Evolutionary conservation across 2,797 vertebrate genomes (phyloP), one percentile per base, ranked within the genome.

Genomic region (Phataginus tricuspis): DNA sequence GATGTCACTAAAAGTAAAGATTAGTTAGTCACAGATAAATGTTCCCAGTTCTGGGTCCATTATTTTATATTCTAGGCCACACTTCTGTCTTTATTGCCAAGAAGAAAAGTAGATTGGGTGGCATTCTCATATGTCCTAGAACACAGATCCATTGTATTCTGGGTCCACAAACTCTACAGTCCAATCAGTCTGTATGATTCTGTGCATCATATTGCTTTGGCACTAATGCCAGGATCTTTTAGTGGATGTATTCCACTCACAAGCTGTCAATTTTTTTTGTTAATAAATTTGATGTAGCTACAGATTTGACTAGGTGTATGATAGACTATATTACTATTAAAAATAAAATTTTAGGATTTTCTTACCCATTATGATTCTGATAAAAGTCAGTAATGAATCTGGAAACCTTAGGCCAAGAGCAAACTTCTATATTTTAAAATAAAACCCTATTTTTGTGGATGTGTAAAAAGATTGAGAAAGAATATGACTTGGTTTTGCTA

Each of bases 351-450:
- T 59, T 87, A 69, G 14, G 27, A n/a, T 59, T 68, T 75, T 85
- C 23, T 64, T 84, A 21, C 45, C n/a, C 4, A 59, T 59, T 63
- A 16, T 11, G 29, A 82, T 88, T 79, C 55, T 71, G 16, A 34
- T 37, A 80, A 53, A 87, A 79, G 59, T 71, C 8, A 72, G 9
- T 77, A 66, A 89, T 59, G 21, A 83, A 68, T 78, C 12, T 90
- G 37, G 80, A 87, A 78, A 66, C 7, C 31, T 83, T 59, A 72
- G 61, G 29, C 75, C 53, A 86, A n/a, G 2, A 90, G 18, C 18
- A 91, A 88, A 91, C 8, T 55, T 84, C 4, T 66, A 2, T 88
- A 71, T 75, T 95, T 92, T 61, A 45, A 94, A 87, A 64, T 39
- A 68, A 89, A 91, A 64, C 5, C 66, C 4, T 91, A 79, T 77